Conservation (phyloP, 2,888 invertebrate species). For the Cremastinae sp. region DNA sequence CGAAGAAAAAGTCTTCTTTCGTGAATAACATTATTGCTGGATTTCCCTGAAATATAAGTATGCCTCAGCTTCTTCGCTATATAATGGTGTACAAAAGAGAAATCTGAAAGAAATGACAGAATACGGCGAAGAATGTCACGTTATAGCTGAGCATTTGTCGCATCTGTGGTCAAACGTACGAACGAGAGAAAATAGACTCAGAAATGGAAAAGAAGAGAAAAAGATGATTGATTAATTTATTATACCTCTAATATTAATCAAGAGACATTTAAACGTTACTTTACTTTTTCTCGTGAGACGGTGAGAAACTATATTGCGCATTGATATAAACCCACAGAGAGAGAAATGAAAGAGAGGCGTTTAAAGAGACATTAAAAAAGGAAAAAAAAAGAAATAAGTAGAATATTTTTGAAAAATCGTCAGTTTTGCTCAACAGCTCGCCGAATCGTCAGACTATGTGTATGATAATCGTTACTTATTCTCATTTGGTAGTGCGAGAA, state of each 20-base stretch:
- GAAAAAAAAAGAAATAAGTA: constrained; percentile 6
- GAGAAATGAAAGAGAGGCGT: constrained; percentile 27
- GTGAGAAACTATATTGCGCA: constrained; percentile 58
- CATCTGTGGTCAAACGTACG: constrained; percentile 19
- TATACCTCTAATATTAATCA: constrained; percentile 44
- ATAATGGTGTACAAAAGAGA: not conserved
- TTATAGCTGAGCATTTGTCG: constrained; percentile 33
- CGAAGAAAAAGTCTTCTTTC: constrained; percentile 24
- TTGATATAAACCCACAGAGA: constrained; percentile 51
- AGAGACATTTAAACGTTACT: constrained; percentile 57
- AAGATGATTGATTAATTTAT: too few relatives aligned
- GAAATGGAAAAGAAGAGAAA: not conserved
- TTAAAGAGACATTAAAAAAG: constrained; percentile 49
- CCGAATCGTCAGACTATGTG: constrained; percentile 18
- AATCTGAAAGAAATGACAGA: constrained; percentile 5
- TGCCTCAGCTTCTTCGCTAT: constrained; percentile 30
- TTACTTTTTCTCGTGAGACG: too few relatives aligned
- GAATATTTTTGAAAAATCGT: constrained; percentile 14
- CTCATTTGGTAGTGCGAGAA: constrained; percentile 60
- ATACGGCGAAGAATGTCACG: not conserved
- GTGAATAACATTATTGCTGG: constrained; percentile 53
- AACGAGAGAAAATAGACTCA: constrained; percentile 3
- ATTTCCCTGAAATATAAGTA: constrained; percentile 51
- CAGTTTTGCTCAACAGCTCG: constrained; percentile 27
- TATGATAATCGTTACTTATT: constrained; percentile 60